phyloP scores from a whole-genome alignment of 2,888 invertebrate species.

The Apotomis capreana region DNA sequence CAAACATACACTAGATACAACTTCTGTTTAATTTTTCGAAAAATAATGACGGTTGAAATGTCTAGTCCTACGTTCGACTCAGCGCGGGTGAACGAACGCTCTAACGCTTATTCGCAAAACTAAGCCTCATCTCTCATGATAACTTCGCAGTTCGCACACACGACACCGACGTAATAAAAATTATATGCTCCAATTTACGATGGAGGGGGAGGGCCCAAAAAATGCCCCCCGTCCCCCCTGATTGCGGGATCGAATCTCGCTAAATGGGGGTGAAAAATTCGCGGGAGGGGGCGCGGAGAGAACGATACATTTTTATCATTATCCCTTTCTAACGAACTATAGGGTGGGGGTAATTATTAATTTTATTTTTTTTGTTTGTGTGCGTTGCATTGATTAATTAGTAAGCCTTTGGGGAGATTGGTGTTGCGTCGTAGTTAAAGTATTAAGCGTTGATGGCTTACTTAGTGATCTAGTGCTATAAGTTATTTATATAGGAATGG shows the following conservation, averaged over 20 bases:
- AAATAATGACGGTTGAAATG: too few species aligned
- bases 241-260: constrained; percentile 54
- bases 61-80: too few species aligned
- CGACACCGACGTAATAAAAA: constrained; percentile 75
- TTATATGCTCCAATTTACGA: constrained; percentile 84
- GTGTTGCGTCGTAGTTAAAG: constrained; percentile 3
- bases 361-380: constrained; percentile 46
- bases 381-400: constrained; percentile 33
- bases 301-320: constrained; percentile 53
- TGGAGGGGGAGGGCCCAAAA: constrained; percentile 61
- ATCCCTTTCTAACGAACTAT: constrained; percentile 55
- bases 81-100: background rate
- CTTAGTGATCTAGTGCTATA: background rate
- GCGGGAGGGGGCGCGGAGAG: constrained; percentile 43
- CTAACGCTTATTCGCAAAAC: constrained; percentile 19
- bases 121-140: constrained; percentile 46
- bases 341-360: constrained; percentile 49
- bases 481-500: background rate
- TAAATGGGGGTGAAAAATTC: constrained; percentile 51
- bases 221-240: constrained; percentile 63
- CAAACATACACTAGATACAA: too few species aligned
- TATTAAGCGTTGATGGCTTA: background rate
- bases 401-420: constrained; percentile 3
- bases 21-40: too few species aligned
- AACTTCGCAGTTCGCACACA: constrained; percentile 46